Conservation (phyloP, 2,888 invertebrate species). For the Penaeus monodon region DNA sequence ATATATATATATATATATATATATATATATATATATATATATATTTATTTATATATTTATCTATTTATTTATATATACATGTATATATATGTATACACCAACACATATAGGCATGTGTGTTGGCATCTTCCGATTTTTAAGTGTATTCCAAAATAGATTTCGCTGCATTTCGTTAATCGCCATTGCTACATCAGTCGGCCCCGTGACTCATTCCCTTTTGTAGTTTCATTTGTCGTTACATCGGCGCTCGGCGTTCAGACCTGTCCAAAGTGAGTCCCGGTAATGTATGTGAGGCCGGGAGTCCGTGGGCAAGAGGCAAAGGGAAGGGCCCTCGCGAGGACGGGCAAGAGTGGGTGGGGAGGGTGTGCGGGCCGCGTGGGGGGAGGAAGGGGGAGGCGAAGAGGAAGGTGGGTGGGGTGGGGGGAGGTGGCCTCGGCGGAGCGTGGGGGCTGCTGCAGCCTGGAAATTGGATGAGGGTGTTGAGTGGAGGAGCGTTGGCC, state of each 20-base stretch:
- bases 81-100: too few relatives aligned
- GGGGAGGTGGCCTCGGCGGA: not conserved
- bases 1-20: not conserved
- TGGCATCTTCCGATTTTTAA: too few relatives aligned
- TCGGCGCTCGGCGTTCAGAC: too few relatives aligned
- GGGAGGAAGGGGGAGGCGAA: not conserved
- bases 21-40: conserved; percentile 2
- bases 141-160: too few relatives aligned
- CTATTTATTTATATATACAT: too few relatives aligned
- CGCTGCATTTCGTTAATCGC: too few relatives aligned
- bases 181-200: too few relatives aligned
- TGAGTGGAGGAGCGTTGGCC: conserved; percentile 15
- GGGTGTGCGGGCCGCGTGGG: not conserved
- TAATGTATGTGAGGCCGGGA: not conserved
- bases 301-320: not conserved
- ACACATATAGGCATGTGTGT: too few relatives aligned
- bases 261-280: not conserved
- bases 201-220: too few relatives aligned
- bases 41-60: not conserved
- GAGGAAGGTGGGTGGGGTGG: not conserved
- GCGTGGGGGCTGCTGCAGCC: conserved; percentile 8
- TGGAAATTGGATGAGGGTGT: conserved; percentile 14
- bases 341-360: not conserved
- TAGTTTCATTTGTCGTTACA: too few relatives aligned
- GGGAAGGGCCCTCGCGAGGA: not conserved